Percentiles rank a stretch among this genome's conserved stretches.
These are phyloP conservation scores for Ptilonorhynchus violaceus DNA, from an alignment of 2,113 vertebrate species.

Conservation along the genomic window DNA sequence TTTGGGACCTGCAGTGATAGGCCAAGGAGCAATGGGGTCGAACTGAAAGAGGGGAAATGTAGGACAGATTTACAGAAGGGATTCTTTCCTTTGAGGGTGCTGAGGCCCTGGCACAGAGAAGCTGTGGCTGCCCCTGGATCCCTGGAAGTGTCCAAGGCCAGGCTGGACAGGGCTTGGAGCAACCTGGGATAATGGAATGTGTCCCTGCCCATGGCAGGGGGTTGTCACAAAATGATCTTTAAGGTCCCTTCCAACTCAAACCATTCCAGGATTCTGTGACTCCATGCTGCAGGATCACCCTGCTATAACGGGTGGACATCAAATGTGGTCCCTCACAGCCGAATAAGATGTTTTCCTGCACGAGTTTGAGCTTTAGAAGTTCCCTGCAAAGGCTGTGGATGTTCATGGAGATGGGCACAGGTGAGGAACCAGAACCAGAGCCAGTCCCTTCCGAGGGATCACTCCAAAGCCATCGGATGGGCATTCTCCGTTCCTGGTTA, in stretches of 20 bases:
- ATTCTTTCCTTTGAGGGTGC: background rate
- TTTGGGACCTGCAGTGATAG: background rate
- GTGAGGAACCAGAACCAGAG: background rate
- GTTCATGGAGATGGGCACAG: background rate
- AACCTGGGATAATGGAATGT: rapidly evolving
- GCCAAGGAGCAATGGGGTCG: background rate
- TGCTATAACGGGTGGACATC: rapidly evolving
- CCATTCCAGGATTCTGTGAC: background rate
- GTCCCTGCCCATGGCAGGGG: background rate
- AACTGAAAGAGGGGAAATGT: background rate
- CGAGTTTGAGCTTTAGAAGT: background rate
- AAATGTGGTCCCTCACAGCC: background rate
- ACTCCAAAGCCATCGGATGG: background rate
- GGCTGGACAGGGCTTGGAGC: background rate
- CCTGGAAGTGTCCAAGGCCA: background rate
- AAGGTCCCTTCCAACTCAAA: background rate
- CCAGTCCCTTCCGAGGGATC: background rate
- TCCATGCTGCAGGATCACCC: background rate
- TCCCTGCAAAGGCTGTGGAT: background rate
- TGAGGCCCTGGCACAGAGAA: background rate
- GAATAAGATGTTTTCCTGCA: background rate
- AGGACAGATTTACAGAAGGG: background rate
- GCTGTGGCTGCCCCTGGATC: background rate
- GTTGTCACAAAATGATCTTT: background rate
- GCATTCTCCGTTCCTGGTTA: background rate